phyloP scores from a whole-genome alignment of 2,888 invertebrate genomes.

The Epicampocera succincta region DNA sequence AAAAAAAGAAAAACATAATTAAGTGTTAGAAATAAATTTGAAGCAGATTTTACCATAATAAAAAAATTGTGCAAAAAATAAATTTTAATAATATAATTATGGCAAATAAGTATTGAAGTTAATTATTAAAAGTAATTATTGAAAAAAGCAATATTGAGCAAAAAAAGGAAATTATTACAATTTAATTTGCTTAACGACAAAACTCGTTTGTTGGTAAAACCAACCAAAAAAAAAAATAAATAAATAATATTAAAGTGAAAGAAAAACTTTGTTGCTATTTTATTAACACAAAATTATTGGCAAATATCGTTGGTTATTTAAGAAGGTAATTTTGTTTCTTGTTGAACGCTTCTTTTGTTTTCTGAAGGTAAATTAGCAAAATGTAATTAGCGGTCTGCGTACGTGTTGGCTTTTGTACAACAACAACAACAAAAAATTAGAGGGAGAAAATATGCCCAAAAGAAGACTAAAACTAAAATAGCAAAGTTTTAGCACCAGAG shows the following conservation, averaged over 20 bases:
- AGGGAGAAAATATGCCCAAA: not conserved
- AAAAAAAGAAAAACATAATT: too few relatives aligned
- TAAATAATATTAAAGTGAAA: too few relatives aligned
- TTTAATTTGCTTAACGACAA: slow-evolving; percentile 10
- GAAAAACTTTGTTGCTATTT: slow-evolving; percentile 21
- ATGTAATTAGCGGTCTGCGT: slow-evolving; percentile 2
- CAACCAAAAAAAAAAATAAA: too few relatives aligned
- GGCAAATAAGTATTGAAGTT: too few relatives aligned
- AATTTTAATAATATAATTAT: not conserved
- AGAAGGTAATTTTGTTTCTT: slow-evolving; percentile 49
- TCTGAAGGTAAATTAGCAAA: slow-evolving; percentile 33
- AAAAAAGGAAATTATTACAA: slow-evolving; percentile 21
- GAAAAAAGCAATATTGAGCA: slow-evolving; percentile 1
- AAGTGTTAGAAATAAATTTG: too few relatives aligned
- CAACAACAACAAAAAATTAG: too few relatives aligned
- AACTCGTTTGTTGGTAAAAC: slow-evolving; percentile 4
- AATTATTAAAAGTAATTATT: not conserved
- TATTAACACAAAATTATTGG: not conserved
- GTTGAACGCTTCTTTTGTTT: slow-evolving; percentile 18
- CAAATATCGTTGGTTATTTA: not conserved
- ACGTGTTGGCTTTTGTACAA: not conserved
- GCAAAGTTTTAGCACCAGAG: not conserved
- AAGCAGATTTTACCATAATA: too few relatives aligned
- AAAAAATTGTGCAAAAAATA: too few relatives aligned
- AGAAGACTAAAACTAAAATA: not conserved